Base-by-base conservation (phyloP, 1,140 invertebrate species). In the Spodoptera frugiperda region DNA sequence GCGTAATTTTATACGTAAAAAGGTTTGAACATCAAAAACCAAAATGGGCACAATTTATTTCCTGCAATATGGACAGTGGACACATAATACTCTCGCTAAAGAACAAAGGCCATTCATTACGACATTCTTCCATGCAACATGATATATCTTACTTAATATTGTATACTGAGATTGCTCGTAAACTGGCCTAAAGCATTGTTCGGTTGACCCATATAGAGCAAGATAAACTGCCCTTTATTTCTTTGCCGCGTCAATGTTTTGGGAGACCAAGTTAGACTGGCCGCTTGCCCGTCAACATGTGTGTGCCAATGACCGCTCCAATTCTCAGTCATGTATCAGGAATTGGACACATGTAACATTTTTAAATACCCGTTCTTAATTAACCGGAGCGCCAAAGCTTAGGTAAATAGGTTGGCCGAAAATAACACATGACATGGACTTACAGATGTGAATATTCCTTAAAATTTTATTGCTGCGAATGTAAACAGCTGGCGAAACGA, bases 391-490 rank as follows among this genome's bases (percentile, higher is more conserved):
- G 72, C 12, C 63, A 53, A 39, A 17, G 78, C 57, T 74, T 80
- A 82, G 76, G 76, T 82, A 82, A 79, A 82, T 82, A 80, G 81
- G 81, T 80, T 79, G 73, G 54, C 2, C 46, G 33, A 61, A 82
- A 80, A 82, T 81, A 81, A 61, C 63, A 30, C 49, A 63, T 51
- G 70, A 59, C 51, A 59, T 48, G 14, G 25, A 71, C 33, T 71
- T 73, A 59, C 70, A 59, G 44, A 30, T 59, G 54, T 59, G 21
- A 14, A 57, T 73, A 46, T 73, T 44, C 51, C 51, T 73, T 19
- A 10, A 10, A 19, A 33, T 70, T 72, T 63, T 72, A 75, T 54
- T 75, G 59, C 67, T 30, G 8, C 3, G 19, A 49, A 59, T 19
- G 76, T 63, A 71, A 72, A 76, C 73, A 39, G 49, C 25, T 76